Evolutionary conservation across 2,797 vertebrate genomes (phyloP).

Genomic region (Apogon talboti): DNA sequence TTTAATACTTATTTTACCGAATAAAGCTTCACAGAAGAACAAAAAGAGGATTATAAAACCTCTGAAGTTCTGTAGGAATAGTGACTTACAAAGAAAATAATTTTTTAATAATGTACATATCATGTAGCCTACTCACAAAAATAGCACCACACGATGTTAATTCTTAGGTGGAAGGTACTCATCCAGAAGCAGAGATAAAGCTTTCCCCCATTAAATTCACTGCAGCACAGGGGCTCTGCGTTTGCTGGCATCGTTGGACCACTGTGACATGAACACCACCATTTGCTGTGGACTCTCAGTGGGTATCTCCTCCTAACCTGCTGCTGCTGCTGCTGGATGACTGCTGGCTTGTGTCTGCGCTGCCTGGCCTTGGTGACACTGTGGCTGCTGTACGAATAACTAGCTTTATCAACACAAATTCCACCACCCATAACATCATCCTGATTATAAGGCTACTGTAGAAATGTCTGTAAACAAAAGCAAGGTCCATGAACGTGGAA

Average conservation of each 20-base stretch:
- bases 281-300: constrained; percentile 62
- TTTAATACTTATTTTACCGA: no score
- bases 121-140: constrained; percentile 16
- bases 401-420: constrained; percentile 1
- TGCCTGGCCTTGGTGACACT: constrained; percentile 4
- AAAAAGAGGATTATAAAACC: no score
- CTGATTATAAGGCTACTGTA: not conserved
- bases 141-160: constrained; percentile 26
- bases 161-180: constrained; percentile 41
- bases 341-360: constrained; percentile 31
- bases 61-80: not conserved
- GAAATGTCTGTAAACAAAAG: constrained; percentile 1
- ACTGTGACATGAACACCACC: constrained; percentile 53
- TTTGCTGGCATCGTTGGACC: constrained; percentile 46
- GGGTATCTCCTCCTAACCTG: constrained; percentile 47
- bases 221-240: constrained; percentile 43
- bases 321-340: constrained; percentile 50
- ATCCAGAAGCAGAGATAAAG: constrained; percentile 50
- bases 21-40: no score
- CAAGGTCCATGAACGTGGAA: no score
- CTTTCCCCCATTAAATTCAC: constrained; percentile 46
- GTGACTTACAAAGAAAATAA: not conserved
- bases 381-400: constrained; percentile 1
- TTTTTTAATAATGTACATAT: not conserved
- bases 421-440: constrained; percentile 1